Conservation (phyloP, 2,888 invertebrate genomes). For the Latrodectus elegans region DNA sequence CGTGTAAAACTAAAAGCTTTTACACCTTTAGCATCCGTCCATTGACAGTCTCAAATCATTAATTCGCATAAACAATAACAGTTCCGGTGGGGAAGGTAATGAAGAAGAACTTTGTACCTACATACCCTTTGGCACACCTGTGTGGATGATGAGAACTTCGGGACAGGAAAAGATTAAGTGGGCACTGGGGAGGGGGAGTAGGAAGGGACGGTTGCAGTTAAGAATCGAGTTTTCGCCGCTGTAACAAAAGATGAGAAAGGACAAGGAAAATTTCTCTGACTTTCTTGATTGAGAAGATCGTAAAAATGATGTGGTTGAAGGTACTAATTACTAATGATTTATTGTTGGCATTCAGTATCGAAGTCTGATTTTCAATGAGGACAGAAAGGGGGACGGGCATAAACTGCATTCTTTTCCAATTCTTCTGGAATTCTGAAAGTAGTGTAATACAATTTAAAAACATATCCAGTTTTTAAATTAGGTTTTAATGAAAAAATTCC, state of each 20-base stretch:
- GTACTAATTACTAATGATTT: slow-evolving; percentile 61
- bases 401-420: neutral
- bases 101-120: neutral
- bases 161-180: slow-evolving; percentile 11
- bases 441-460: no score
- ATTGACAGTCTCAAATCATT: neutral
- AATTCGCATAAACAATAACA: neutral
- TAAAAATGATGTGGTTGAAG: slow-evolving; percentile 10
- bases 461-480: no score
- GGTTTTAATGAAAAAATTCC: no score
- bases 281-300: slow-evolving; percentile 19
- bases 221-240: slow-evolving; percentile 10
- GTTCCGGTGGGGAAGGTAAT: neutral
- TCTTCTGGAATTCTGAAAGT: no score
- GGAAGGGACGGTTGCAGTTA: neutral
- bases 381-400: neutral
- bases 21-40: no score
- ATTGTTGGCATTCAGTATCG: slow-evolving; percentile 20
- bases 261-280: slow-evolving; percentile 20
- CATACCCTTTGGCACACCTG: slow-evolving; percentile 10
- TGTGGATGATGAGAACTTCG: neutral
- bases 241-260: slow-evolving; percentile 27
- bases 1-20: no score
- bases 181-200: neutral
- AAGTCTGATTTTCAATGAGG: neutral